Base-by-base conservation (phyloP, 92 coral and sea anemone genomes). In the Montipora capitata region DNA sequence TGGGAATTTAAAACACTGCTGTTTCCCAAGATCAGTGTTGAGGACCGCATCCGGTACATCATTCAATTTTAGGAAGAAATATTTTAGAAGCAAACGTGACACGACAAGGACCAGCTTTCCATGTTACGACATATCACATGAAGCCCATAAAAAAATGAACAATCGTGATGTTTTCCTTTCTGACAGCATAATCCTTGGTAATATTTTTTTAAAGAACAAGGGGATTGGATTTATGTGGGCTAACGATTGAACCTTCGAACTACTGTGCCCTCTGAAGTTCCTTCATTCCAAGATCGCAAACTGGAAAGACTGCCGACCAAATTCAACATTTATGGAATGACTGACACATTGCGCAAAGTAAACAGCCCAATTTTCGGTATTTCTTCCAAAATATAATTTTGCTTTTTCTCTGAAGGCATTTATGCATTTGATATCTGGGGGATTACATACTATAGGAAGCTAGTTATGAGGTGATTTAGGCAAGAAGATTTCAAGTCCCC, bases 271-370 rank as follows among this genome's bases (percentile, higher is more conserved):
- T 5, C 52, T 1, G 52, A 48, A 48, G 52, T 48, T 48, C 52
- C 52, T 80, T 64, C 39, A 80, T 62, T 39, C 20, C 85, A 80
- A 58, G 75, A 52, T 80, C 85, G 85, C 85, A 80, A 80, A 67
- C 77, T 81, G 74, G 85, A 81, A 81, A 81, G 85, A 67, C 85
- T 58, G 67, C 75, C 77, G 74, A 81, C 76, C 57, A 72, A 72
- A 68, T 68, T 68, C 44, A 68, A 27, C 45, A 27, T 68, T 9
- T 39, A 68, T 68, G 69, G 74, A 81, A 81, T 81, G 72, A 49
- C 42, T 43, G 75, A 49, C 75, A 54, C 61, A 68, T 81, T 16
- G 35, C 74, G 76, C 77, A 68, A 81, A 81, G 85, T 81, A 81
- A 81, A 81, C 64, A 68, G 85, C 48, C 61, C 77, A 81, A 81